phyloP scores from a whole-genome alignment of 2,113 vertebrate species.

The Vimba vimba region DNA sequence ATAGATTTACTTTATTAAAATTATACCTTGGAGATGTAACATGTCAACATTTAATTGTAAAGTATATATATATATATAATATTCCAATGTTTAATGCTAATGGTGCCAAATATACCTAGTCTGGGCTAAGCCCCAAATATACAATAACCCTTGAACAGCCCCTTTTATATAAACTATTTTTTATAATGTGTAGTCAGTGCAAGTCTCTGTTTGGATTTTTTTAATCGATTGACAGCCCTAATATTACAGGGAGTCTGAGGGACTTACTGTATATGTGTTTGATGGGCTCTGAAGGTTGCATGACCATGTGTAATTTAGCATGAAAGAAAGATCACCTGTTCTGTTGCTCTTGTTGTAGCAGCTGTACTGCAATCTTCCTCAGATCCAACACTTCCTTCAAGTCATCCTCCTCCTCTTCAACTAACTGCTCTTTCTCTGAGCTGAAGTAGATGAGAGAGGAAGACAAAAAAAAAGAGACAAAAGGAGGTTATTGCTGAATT shows the following conservation, averaged over 20 bases:
- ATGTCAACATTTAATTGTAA: too few relatives aligned
- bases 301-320: not conserved
- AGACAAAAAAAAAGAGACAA: not conserved
- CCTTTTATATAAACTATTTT: too few relatives aligned
- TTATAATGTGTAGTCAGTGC: too few relatives aligned
- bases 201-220: too few relatives aligned
- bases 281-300: not conserved
- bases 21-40: too few relatives aligned
- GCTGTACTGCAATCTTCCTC: conserved; percentile 94
- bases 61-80: too few relatives aligned
- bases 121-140: too few relatives aligned
- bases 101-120: too few relatives aligned
- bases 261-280: not conserved
- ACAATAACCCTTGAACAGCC: too few relatives aligned
- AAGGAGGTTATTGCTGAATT: not conserved
- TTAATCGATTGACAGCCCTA: too few relatives aligned
- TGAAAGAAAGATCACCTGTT: conserved; percentile 80
- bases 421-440: conserved; percentile 84
- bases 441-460: conserved; percentile 65
- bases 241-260: not conserved
- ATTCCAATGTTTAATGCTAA: too few relatives aligned
- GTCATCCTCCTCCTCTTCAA: conserved; percentile 87
- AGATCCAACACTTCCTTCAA: conserved; percentile 94
- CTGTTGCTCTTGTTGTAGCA: conserved; percentile 94
- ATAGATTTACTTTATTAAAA: too few relatives aligned